Evolutionary conservation across 2,113 vertebrate genomes (phyloP), one percentile per base, ranked within the genome.

Genomic region (Phodopus roborovskii): DNA sequence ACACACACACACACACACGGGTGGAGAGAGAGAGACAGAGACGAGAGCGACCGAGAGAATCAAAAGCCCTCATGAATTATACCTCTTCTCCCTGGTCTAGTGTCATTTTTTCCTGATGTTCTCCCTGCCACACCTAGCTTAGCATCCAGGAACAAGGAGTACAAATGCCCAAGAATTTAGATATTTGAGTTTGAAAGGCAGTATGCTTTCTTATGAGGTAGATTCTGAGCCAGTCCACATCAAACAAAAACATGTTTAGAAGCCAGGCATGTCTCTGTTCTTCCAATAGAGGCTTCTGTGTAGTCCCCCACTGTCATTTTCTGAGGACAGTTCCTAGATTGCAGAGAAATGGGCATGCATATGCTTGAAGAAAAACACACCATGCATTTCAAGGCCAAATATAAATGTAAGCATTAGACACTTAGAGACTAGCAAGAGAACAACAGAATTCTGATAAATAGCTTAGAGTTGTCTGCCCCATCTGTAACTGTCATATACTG

Each of bases 391-490:
- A 84, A 96, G 13, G 19, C 42, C 45, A 36, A 93, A 88, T 94
- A 90, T 36, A 62, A 78, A 68, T 89, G 45, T 93, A 42, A 36
- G 20, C 91, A 64, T 28, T 74, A 64, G 36, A 66, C 91, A n/a
- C n/a, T 79, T 94, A 90, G 90, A 96, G 88, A 75, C 30, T 62
- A 62, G 95, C n/a, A n/a, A 24, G 28, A 93, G 78, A 90, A 91
- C 91, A 96, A 45, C 58, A 95, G 75, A 92, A 66, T 48, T 85
- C 90, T 85, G 45, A n/a, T 87, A 92, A 89, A 53, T 90, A 64
- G 66, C 68, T 94, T 93, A 92, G 20, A 92, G 64, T 93, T 79
- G 6, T 75, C 60, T 71, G 30, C 48, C 87, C 58, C 8, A 48
- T 24, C 42, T 79, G 11, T 71, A 53, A 75, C 26, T 73, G 22